Conservation (phyloP, 2,888 invertebrate species). For the Brachyopa scutellaris region DNA sequence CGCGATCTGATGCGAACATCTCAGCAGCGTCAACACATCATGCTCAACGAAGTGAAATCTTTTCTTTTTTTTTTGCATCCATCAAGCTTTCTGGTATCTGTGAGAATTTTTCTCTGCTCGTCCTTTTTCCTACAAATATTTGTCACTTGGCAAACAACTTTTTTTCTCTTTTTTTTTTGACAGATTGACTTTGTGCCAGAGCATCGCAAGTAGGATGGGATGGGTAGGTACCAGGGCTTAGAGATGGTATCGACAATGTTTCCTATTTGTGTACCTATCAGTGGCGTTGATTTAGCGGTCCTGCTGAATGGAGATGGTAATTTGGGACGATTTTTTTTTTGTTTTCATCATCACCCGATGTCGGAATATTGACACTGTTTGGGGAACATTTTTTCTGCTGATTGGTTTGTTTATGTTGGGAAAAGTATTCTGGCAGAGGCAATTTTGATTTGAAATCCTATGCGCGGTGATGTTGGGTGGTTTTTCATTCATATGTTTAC, state of each 20-base stretch:
- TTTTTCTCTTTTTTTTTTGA: slow-evolving; percentile 40
- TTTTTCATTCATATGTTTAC: slow-evolving; percentile 30
- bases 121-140: slow-evolving; percentile 51
- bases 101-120: slow-evolving; percentile 2
- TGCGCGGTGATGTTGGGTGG: background rate
- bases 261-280: slow-evolving; percentile 71
- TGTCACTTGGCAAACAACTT: slow-evolving; percentile 65
- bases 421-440: slow-evolving; percentile 34
- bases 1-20: slow-evolving; percentile 48
- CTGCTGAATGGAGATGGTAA: slow-evolving; percentile 68
- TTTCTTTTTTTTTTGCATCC: slow-evolving; percentile 30
- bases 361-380: slow-evolving; percentile 61
- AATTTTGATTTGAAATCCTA: slow-evolving; percentile 46
- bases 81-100: slow-evolving; percentile 5
- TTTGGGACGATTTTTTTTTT: slow-evolving; percentile 48
- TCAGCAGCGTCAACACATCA: slow-evolving; percentile 42
- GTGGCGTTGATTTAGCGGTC: slow-evolving; percentile 69
- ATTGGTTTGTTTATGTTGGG: slow-evolving; percentile 67
- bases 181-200: slow-evolving; percentile 67
- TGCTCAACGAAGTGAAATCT: slow-evolving; percentile 64
- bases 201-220: slow-evolving; percentile 2
- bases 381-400: slow-evolving; percentile 43
- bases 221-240: slow-evolving; percentile 17
- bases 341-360: background rate
- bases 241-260: slow-evolving; percentile 67